Percentiles rank a stretch among this genome's conserved stretches.
Evolutionary conservation across 1,140 invertebrate genomes (phyloP).

Genomic region (Neodiprion pinetum): DNA sequence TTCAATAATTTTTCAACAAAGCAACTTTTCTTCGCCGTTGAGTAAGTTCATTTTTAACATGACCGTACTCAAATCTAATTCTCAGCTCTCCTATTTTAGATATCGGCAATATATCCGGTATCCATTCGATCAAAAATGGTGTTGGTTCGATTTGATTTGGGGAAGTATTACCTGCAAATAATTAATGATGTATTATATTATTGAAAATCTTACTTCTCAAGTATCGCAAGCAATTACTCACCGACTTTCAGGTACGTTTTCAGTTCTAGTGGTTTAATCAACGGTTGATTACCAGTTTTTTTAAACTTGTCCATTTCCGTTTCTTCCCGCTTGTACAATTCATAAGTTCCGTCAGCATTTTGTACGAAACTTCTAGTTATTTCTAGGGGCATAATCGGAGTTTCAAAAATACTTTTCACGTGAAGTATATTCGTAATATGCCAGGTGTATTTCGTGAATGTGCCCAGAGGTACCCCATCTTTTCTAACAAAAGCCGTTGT

Average conservation of each 20-base stretch:
- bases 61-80: conserved; percentile 59
- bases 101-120: conserved; percentile 75
- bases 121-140: conserved; percentile 82
- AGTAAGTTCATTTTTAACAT: conserved; percentile 46
- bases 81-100: conserved; percentile 73
- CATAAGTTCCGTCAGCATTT: conserved; percentile 72
- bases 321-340: conserved; percentile 65
- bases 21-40: conserved; percentile 41
- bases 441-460: conserved; percentile 78
- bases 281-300: conserved; percentile 59
- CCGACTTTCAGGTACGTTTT: conserved; percentile 79
- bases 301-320: conserved; percentile 63
- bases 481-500: conserved; percentile 67
- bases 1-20: conserved; percentile 42
- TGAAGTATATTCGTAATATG: conserved; percentile 77
- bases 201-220: conserved; percentile 9
- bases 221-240: conserved; percentile 47
- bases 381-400: conserved; percentile 69
- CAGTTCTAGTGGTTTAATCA: conserved; percentile 71
- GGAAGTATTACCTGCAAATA: conserved; percentile 64
- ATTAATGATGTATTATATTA: conserved; percentile 2
- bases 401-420: conserved; percentile 81
- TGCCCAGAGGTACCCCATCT: conserved; percentile 71
- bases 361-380: conserved; percentile 73
- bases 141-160: conserved; percentile 69